Conservation (phyloP, 1,140 invertebrate species). For the Homarus americanus region DNA sequence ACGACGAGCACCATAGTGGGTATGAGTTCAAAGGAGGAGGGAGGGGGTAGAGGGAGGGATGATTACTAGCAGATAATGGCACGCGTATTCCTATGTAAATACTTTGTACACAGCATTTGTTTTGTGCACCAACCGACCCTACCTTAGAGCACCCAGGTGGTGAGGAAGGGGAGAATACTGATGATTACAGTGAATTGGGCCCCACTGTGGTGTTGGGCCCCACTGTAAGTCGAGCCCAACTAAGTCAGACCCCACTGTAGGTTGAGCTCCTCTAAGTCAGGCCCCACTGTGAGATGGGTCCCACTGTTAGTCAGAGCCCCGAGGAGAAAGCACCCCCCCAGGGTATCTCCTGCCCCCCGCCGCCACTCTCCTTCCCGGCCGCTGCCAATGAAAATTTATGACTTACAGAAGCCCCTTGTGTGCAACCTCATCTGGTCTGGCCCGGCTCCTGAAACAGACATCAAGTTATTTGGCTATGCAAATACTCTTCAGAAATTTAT, state of each 20-base stretch:
- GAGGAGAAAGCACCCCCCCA: constrained; percentile 28
- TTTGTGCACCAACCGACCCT: constrained; percentile 71
- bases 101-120: constrained; percentile 72
- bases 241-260: neutral
- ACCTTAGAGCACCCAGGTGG: constrained; percentile 70
- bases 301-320: constrained; percentile 14
- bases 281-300: neutral
- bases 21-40: constrained; percentile 28
- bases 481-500: constrained; percentile 1
- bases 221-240: neutral
- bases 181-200: constrained; percentile 54
- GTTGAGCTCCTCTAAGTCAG: neutral
- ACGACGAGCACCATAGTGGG: constrained; percentile 37
- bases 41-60: constrained; percentile 35
- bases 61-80: constrained; percentile 62
- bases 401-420: constrained; percentile 63
- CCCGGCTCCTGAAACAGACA: constrained; percentile 3
- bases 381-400: constrained; percentile 58
- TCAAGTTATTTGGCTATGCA: constrained; percentile 1
- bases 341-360: constrained; percentile 38
- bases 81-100: constrained; percentile 68
- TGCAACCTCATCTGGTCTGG: constrained; percentile 13
- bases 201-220: constrained; percentile 54
- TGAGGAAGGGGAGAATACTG: constrained; percentile 70
- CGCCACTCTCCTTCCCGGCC: constrained; percentile 41